These are phyloP conservation scores for Corvus moneduloides DNA, from an alignment of 2,113 vertebrate genomes.

Conservation along the genomic window DNA sequence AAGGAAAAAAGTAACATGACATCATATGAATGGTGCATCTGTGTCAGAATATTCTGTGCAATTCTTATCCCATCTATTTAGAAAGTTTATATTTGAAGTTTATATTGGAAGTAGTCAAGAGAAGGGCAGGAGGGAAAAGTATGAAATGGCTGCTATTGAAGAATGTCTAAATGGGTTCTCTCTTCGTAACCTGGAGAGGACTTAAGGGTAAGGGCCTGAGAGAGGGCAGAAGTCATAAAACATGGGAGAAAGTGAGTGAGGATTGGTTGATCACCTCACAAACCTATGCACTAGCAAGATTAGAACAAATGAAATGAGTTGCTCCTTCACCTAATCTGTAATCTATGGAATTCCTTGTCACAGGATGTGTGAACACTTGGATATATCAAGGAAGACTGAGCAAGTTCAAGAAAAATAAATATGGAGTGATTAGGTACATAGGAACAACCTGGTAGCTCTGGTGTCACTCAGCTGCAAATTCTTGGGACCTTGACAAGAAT, in stretches of 20 bases:
- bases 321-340: background rate
- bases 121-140: background rate
- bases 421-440: background rate
- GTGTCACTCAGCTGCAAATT: background rate
- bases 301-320: background rate
- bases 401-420: background rate
- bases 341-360: background rate
- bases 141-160: background rate
- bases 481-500: background rate
- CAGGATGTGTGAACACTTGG: background rate
- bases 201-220: background rate
- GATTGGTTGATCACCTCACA: background rate
- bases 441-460: background rate
- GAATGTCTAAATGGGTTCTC: background rate
- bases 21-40: background rate
- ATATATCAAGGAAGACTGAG: background rate
- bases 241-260: background rate
- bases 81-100: background rate
- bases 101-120: background rate
- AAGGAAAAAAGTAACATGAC: background rate
- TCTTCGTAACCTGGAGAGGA: background rate
- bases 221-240: background rate
- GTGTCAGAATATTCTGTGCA: background rate
- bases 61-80: background rate
- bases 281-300: background rate